phyloP scores from a whole-genome alignment of 2,797 vertebrate genomes.

The Limnodromus scolopaceus region DNA sequence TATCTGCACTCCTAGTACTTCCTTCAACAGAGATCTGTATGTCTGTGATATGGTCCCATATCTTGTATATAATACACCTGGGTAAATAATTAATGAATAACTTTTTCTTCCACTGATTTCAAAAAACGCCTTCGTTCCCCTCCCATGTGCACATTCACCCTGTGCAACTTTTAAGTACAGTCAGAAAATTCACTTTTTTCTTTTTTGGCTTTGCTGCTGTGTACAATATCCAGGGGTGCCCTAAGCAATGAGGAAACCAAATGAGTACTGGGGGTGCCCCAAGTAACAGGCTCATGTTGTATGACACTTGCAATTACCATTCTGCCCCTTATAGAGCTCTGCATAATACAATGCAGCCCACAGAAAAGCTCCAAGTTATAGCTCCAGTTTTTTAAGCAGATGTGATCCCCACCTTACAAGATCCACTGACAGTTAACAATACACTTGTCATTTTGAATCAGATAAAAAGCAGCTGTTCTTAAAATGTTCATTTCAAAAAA shows the following conservation, averaged over 20 bases:
- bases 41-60: background rate
- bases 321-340: background rate
- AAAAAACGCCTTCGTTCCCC: background rate
- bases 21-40: background rate
- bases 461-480: conserved; percentile 69
- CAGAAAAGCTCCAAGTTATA: background rate
- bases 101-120: background rate
- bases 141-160: background rate
- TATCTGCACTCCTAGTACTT: background rate
- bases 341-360: background rate
- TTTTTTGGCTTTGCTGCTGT: background rate
- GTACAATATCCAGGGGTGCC: background rate
- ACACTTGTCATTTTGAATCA: conserved; percentile 46
- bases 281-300: background rate
- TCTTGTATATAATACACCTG: background rate
- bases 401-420: conserved; percentile 46
- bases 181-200: background rate
- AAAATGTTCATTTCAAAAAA: conserved; percentile 50
- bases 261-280: rapidly evolving
- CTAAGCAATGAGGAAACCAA: background rate
- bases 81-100: background rate
- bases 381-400: conserved; percentile 25
- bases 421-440: conserved; percentile 46
- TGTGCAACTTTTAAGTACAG: background rate
- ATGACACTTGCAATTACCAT: background rate